Evolutionary conservation across 2,888 invertebrate species (phyloP).

Genomic region (Sesia apiformis): DNA sequence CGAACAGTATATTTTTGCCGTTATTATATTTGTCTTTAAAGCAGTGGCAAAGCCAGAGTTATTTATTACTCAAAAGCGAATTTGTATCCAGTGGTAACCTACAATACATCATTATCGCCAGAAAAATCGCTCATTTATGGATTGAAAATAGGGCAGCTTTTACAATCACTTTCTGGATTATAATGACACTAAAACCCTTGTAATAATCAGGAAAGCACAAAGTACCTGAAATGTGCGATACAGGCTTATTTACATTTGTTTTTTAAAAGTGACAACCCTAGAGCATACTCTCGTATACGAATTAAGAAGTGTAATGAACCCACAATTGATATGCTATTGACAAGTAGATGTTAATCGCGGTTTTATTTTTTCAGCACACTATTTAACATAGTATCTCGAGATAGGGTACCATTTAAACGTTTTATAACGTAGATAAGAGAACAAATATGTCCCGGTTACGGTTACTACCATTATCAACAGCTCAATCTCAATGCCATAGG

Average conservation of each 20-base stretch:
- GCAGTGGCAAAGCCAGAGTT: no score
- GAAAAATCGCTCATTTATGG: neutral
- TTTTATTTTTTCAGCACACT: neutral
- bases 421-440: conserved; percentile 21
- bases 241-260: neutral
- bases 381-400: neutral
- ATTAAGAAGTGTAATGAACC: conserved; percentile 35
- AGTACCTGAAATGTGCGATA: no score
- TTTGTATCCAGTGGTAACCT: no score
- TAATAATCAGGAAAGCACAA: no score
- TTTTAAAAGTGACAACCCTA: neutral
- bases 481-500: conserved; percentile 27
- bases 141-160: neutral
- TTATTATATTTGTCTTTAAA: no score
- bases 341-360: conserved; percentile 1
- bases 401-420: conserved; percentile 19
- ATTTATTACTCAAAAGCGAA: no score
- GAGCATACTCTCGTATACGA: conserved; percentile 1
- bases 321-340: conserved; percentile 7
- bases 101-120: no score
- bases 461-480: conserved; percentile 5
- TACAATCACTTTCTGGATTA: neutral
- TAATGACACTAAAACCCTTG: neutral
- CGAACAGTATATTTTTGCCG: no score
- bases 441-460: conserved; percentile 14